Percentiles rank a stretch among this genome's conserved stretches.
Conservation (phyloP, 2,797 vertebrate species). For the Taenioides sp. region DNA sequence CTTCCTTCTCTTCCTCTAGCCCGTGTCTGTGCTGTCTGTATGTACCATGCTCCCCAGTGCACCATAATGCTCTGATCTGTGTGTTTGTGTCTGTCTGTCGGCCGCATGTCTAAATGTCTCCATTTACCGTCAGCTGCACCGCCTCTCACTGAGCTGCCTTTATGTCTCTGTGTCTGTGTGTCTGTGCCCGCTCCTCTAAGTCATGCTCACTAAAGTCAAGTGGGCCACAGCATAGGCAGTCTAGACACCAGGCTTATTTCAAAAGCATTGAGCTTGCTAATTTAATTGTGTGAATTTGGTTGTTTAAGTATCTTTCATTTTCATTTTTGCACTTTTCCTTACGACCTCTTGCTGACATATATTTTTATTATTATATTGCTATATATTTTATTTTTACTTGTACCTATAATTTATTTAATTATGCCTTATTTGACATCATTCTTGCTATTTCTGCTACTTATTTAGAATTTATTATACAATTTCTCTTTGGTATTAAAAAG, state of each 20-base stretch:
- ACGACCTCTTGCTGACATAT: too few relatives aligned
- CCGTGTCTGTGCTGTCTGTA: constrained; percentile 35
- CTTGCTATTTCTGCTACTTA: too few relatives aligned
- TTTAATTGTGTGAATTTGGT: constrained; percentile 9
- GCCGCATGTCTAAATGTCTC: constrained; percentile 69
- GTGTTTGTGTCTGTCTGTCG: constrained; percentile 67
- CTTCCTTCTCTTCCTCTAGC: constrained; percentile 57
- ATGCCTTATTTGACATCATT: too few relatives aligned
- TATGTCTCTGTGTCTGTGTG: constrained; percentile 26
- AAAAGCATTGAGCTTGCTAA: constrained; percentile 21
- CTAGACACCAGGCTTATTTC: constrained; percentile 33
- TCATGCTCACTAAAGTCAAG: constrained; percentile 23
- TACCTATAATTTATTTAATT: too few relatives aligned
- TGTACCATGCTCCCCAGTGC: constrained; percentile 65
- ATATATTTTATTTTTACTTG: too few relatives aligned
- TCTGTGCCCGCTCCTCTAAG: constrained; percentile 11
- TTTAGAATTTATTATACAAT: too few relatives aligned
- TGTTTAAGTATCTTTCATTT: too few relatives aligned
- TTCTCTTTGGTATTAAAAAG: too few relatives aligned
- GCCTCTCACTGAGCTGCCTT: constrained; percentile 26
- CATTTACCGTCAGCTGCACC: constrained; percentile 71
- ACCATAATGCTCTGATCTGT: constrained; percentile 68
- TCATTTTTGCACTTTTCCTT: too few relatives aligned
- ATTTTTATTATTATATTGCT: too few relatives aligned
- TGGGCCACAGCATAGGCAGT: constrained; percentile 12